Base-by-base conservation (phyloP, 92 coral and sea anemone species). In the Palythoa grandiflora region DNA sequence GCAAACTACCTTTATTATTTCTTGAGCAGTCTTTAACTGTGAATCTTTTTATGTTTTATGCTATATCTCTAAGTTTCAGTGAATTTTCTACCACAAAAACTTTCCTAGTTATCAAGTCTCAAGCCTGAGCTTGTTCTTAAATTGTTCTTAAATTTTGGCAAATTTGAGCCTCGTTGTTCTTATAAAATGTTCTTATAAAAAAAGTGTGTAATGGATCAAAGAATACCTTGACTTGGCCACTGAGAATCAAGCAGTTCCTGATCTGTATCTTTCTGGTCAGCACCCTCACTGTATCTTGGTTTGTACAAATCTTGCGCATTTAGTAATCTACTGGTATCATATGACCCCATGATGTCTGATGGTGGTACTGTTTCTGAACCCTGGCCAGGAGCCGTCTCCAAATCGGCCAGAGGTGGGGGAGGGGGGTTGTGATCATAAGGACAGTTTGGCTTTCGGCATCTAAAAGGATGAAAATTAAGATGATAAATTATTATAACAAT, bases 401-500 rank as follows among this genome's bases (percentile, higher is more conserved):
- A 7, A 65, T 65, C 9, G 19, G 75, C 75, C 75, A 81, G 28
- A 2, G 71, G 83, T 68, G 77, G 65, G 21, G 90, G 87, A 73
- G 91, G 85, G 39, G 71, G 77, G 51, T 78, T 37, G 66, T 94
- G 98, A 75, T 94, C 98, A 87, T 59, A 93, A n/a, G 87, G 90
- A 44, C 98, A 92, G 17, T 93, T 92, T 0, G 38, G 50, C 35
- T 68, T 78, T 55, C 80, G 59, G 61, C 95, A 94, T 68, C 97
- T 94, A 78, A 77, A 90, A 77, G 7, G 5, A 44, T 44, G 28
- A 28, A 28, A 28, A 28, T 28, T 28, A 28, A 28, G 28, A 28
- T 28, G 28, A 28, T 28, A 28, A 28, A 28, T 28, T 28, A 28
- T 28, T 0, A 28, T 28, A 28, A 28, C n/a, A n/a, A n/a, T n/a